Percentiles rank a stretch among this genome's conserved stretches.
Conservation (phyloP, 1,140 invertebrate genomes). For the Aphaenogaster ashmeadi region DNA sequence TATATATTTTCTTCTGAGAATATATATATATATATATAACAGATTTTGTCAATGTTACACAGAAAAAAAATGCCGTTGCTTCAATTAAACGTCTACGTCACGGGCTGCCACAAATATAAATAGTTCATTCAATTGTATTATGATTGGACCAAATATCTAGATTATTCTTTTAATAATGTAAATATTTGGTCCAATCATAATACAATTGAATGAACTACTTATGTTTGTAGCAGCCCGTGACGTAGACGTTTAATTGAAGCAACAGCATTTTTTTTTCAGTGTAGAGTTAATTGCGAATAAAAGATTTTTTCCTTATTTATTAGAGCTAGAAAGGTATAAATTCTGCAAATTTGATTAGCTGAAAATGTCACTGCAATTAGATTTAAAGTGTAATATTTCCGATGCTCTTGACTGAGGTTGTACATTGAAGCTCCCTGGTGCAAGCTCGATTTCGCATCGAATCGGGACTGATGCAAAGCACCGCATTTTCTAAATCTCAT, state of each 20-base stretch:
- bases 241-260: no score
- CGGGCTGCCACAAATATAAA: no score
- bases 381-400: background rate
- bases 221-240: no score
- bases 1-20: background rate
- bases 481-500: slow-evolving; percentile 77
- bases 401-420: slow-evolving; percentile 30
- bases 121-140: no score
- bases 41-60: background rate
- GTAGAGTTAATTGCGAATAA: background rate
- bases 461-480: slow-evolving; percentile 66
- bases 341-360: background rate
- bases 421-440: slow-evolving; percentile 55
- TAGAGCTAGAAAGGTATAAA: background rate
- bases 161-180: no score
- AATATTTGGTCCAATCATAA: no score
- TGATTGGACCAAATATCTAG: no score
- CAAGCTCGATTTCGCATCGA: slow-evolving; percentile 54
- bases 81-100: no score
- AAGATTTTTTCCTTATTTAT: background rate
- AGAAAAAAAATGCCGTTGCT: no score
- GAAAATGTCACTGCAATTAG: background rate
- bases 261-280: no score
- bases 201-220: no score
- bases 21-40: background rate